A percentile compares a stretch with the other conserved stretches of the same genome.
phyloP scores from a whole-genome alignment of 2,888 invertebrate genomes.

The Scelioninae gen. 1 region DNA sequence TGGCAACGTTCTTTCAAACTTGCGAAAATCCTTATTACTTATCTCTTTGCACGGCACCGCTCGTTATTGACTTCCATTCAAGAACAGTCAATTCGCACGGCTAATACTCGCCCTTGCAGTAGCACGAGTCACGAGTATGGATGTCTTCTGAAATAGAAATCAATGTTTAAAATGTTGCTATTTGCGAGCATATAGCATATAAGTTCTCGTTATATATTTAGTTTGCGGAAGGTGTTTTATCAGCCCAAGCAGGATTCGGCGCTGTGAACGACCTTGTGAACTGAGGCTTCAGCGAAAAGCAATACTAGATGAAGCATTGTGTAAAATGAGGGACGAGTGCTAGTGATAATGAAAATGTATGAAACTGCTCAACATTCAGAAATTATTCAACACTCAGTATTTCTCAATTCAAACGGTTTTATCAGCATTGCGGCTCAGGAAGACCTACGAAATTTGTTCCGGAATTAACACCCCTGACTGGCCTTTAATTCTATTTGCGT shows the following conservation, averaged over 20 bases:
- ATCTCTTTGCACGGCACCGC: slow-evolving; percentile 3
- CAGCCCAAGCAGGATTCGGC: slow-evolving; percentile 1
- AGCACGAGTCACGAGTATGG: slow-evolving; percentile 10
- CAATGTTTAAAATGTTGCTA: slow-evolving; percentile 14
- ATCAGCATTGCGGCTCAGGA: too few relatives aligned
- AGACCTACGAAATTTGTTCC: too few relatives aligned
- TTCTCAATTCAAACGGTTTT: too few relatives aligned
- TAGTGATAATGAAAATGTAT: too few relatives aligned
- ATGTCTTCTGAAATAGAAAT: slow-evolving; percentile 21
- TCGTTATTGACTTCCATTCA: slow-evolving; percentile 48
- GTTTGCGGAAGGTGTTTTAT: neutral
- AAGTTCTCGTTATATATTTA: slow-evolving; percentile 14
- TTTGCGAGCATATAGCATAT: too few relatives aligned
- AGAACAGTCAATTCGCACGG: slow-evolving; percentile 15
- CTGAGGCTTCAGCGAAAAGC: too few relatives aligned
- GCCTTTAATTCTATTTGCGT: too few relatives aligned
- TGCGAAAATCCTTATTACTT: slow-evolving; percentile 29
- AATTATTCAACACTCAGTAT: too few relatives aligned
- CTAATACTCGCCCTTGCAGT: neutral
- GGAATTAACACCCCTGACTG: too few relatives aligned
- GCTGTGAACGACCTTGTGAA: slow-evolving; percentile 14
- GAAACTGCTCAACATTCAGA: too few relatives aligned
- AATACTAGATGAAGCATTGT: too few relatives aligned
- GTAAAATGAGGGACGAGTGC: too few relatives aligned
- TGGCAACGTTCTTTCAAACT: slow-evolving; percentile 18